These are phyloP conservation scores for Hypsibius dujardini DNA, from an alignment of 1,140 invertebrate species.

Conservation along the genomic window DNA sequence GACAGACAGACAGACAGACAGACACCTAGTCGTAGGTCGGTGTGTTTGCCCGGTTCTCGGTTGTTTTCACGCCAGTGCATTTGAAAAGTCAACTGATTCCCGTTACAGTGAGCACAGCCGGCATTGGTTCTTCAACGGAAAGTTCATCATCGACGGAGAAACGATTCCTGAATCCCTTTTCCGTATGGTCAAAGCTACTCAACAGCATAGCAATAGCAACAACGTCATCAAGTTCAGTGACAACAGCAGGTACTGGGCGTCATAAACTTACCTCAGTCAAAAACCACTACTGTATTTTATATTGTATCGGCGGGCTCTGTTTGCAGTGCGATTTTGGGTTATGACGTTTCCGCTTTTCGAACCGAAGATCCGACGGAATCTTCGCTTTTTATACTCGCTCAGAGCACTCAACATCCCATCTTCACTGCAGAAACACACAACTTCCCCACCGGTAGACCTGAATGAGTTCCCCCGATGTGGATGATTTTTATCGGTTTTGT, in stretches of 20 bases:
- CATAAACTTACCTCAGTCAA: conserved; percentile 21
- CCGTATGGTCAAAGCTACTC: conserved; percentile 77
- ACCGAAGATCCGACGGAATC: conserved; percentile 42
- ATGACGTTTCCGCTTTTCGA: conserved; percentile 44
- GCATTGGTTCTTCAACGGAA: conserved; percentile 52
- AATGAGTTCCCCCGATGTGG: too few relatives aligned
- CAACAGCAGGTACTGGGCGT: conserved; percentile 57
- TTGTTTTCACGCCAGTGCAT: background rate
- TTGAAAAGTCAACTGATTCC: conserved; percentile 19
- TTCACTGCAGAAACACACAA: conserved; percentile 98
- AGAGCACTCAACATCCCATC: conserved; percentile 64
- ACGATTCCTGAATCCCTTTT: conserved; percentile 62
- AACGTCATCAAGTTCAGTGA: conserved; percentile 95
- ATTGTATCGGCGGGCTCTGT: conserved; percentile 20
- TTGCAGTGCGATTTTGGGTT: conserved; percentile 73
- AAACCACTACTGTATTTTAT: background rate
- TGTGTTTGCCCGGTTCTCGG: too few relatives aligned
- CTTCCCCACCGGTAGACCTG: conserved; percentile 72
- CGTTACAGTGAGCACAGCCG: conserved; percentile 36
- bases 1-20: too few relatives aligned
- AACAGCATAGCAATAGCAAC: conserved; percentile 61
- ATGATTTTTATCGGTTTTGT: background rate
- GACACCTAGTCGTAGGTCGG: too few relatives aligned
- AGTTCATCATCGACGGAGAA: conserved; percentile 62
- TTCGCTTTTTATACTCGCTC: conserved; percentile 43